phyloP scores from a whole-genome alignment of 2,888 invertebrate genomes.

The Diachrysia chrysitis region DNA sequence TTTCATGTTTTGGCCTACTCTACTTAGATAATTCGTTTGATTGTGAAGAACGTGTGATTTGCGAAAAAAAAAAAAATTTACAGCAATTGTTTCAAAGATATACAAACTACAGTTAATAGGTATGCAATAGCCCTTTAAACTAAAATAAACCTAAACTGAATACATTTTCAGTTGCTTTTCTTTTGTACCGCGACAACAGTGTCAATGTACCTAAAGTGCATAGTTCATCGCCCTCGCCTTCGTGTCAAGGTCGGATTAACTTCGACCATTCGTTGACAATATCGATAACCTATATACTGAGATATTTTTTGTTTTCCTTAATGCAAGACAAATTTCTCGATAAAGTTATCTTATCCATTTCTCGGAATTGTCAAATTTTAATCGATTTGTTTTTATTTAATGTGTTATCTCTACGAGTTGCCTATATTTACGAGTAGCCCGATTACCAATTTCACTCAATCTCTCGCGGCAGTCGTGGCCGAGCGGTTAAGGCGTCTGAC shows the following conservation, averaged over 20 bases:
- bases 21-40: background rate
- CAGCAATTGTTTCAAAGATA: background rate
- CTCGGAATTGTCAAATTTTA: background rate
- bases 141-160: conserved; percentile 27
- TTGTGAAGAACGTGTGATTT: background rate
- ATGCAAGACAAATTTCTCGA: background rate
- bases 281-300: background rate
- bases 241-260: conserved; percentile 58
- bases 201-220: conserved; percentile 20
- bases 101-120: background rate
- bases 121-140: conserved; percentile 8
- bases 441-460: conserved; percentile 53
- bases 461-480: conserved; percentile 92
- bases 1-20: background rate
- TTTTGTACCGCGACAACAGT: conserved; percentile 16
- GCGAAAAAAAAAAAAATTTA: background rate
- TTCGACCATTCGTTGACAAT: conserved; percentile 15
- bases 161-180: conserved; percentile 32
- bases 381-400: background rate
- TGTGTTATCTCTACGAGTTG: background rate
- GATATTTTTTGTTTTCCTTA: background rate
- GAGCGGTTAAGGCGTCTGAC: conserved; percentile 97
- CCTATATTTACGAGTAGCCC: background rate
- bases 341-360: background rate
- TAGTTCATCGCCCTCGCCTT: conserved; percentile 55